Evolutionary conservation across 2,797 vertebrate species (phyloP), one percentile per base, ranked within the genome.

Genomic region (Acrocephalus scirpaceus): DNA sequence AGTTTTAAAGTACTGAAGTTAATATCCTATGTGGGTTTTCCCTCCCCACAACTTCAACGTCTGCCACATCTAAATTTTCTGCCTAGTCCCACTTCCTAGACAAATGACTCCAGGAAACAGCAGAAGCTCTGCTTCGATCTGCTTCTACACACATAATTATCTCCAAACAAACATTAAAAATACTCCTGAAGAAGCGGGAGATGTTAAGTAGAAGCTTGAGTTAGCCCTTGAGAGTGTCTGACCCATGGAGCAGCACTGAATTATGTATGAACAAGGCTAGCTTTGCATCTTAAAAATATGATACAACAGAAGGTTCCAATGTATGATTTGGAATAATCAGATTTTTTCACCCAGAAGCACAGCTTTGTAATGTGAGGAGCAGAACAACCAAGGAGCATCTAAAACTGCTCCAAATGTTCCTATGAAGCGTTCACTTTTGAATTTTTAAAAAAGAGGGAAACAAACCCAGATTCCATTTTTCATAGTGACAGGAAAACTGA

Each of bases 161-260:
- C 74, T 82, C 74, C 83, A 82, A 93, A 86, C 70, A 92, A 96
- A 94, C 65, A 90, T 51, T 84, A 76, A 91, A 91, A 94, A 86
- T 67, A 90, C 66, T 94, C 69, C 60, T 67, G 58, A 88, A 95
- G 56, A 92, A 40, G 75, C 2, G 13, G 61, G 57, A 91, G 78
- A 80, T 58, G 69, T 76, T 88, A 96, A 75, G 57, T 8, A 90
- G 80, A 88, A 94, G 56, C 50, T 80, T 2, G 2, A 87, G 72
- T 69, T 78, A 96, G 77, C 75, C 62, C 82, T 84, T 90, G 79
- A 95, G 38, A 92, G 38, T 26, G 58, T 22, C 27, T 97, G 90
- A 97, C 85, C 78, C 72, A 57, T 10, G 32, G 42, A 92, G 64
- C 45, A 65, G 44, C 38, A 74, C 69, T 94, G 91, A 93, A 92